phyloP scores from a whole-genome alignment of 1,140 invertebrate genomes.

The Wiebesia pumilae region DNA sequence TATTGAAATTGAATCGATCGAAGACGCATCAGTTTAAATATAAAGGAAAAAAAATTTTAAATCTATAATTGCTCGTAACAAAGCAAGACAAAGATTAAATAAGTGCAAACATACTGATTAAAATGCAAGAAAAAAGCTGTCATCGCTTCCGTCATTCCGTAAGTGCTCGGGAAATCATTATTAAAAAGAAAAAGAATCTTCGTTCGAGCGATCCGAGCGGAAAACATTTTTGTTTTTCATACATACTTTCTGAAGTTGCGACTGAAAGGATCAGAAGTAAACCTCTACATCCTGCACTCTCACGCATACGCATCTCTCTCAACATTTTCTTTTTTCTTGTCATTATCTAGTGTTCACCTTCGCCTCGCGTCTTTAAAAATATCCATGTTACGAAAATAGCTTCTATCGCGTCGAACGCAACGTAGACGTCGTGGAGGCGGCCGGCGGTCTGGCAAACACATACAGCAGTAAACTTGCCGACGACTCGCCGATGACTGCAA shows the following conservation, averaged over 20 bases:
- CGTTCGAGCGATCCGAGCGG: neutral
- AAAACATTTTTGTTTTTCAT: slow-evolving; percentile 18
- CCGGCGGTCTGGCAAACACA: neutral
- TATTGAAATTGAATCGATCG: neutral
- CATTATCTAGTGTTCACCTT: slow-evolving; percentile 55
- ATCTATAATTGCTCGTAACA: neutral
- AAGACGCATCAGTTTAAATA: no score
- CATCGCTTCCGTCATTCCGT: neutral
- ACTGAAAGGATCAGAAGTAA: neutral
- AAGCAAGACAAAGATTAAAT: neutral
- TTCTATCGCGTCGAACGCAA: neutral
- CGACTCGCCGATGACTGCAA: slow-evolving; percentile 47
- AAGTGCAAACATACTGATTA: neutral
- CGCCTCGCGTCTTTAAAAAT: slow-evolving; percentile 51
- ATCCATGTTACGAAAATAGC: slow-evolving; percentile 49
- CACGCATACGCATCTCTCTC: neutral
- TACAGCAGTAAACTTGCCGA: slow-evolving; percentile 24
- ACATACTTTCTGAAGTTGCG: neutral
- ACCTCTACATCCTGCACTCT: neutral
- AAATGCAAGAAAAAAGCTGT: neutral
- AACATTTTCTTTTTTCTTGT: neutral
- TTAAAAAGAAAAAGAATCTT: neutral
- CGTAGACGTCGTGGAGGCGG: neutral
- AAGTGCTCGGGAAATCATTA: neutral
- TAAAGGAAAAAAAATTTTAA: no score